Base-by-base conservation (phyloP, 2,888 invertebrate genomes). In the Papilio gigon region DNA sequence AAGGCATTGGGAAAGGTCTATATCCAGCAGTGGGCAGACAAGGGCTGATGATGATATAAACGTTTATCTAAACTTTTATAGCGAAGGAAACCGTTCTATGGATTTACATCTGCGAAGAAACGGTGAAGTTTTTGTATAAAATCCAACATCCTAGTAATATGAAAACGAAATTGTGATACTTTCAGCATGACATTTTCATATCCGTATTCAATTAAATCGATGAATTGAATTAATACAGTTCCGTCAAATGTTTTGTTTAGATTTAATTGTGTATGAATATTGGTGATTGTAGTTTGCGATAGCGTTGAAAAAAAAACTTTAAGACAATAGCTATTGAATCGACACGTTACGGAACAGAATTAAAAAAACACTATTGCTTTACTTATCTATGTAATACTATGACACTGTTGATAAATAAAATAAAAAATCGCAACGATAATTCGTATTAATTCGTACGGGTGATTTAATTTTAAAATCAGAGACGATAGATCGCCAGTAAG, bases 301-400 rank as follows among this genome's bases (percentile, higher is more conserved):
- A 14, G 27, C 6, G 8, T 1, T n/a, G 6, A 53, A 53, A 53
- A 53, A 50, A 25, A 1, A 47, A n/a, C n/a, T n/a, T n/a, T 22
- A 53, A 27, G 22, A 50, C 53, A 53, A 53, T 27, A 27, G 53
- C 53, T 27, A 53, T 53, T 53, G 53, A 53, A 53, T 53, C 11
- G 53, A 50, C 25, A 5, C 12, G 14, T 27, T 27, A 53, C 53
- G 53, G 14, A 53, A 47, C 22, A 47, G n/a, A 53, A n/a, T n/a
- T 53, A 2, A 25, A 25, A n/a, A n/a, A 27, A 27, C 6, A 53
- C 14, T 25, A 22, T 22, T 47, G 22, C 5, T 9, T 27, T 53
- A 27, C n/a, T n/a, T 27, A 3, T 27, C 14, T n/a, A 6, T 53
- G 5, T 25, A n/a, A n/a, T n/a, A n/a, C n/a, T n/a, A 50, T 12